Evolutionary conservation across 1,140 invertebrate species (phyloP), one percentile per base, ranked within the genome.

Genomic region (Drosophila nannoptera): DNA sequence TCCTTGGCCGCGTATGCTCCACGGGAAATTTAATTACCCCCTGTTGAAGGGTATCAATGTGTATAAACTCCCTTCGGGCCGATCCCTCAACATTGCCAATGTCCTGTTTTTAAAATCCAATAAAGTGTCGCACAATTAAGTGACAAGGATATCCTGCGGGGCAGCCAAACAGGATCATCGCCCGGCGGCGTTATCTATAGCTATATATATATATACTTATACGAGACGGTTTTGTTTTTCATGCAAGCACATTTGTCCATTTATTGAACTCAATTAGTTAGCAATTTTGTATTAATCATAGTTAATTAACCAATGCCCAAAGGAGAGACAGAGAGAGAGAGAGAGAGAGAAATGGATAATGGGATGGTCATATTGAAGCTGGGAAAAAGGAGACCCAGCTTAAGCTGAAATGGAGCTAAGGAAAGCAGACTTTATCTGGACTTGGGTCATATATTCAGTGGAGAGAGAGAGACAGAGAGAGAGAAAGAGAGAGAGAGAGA

Each of bases 71-170:
- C 22, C 22, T 22, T 22, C 68, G 45, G 45, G 45, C 45, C 45
- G 4, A 46, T 11, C 16, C 4, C 8, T 46, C 14, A 8, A 8
- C 16, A 12, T 45, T 38, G 11, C 11, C 40, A 42, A 12, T 14
- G 67, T 46, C 49, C 71, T 83, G 68, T 83, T 84, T 83, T 83
- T 83, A 86, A 83, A 83, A 83, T 83, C 80, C 80, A 86, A 83
- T 83, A 83, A 83, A 83, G 80, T 83, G 80, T 84, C 80, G 43
- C 58, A 83, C 80, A 83, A 83, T 83, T 83, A 84, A 83, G 69
- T 70, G 81, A 83, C 76, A 83, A 70, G 76, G 76, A 80, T 86
- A 74, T 80, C 80, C 80, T 77, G 80, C 69, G 33, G 80, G 12
- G 81, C 48, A 62, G 36, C 54, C 11, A 43, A 48, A 40, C 32